phyloP scores from a whole-genome alignment of 2,797 vertebrate genomes.

The Argentina silus region DNA sequence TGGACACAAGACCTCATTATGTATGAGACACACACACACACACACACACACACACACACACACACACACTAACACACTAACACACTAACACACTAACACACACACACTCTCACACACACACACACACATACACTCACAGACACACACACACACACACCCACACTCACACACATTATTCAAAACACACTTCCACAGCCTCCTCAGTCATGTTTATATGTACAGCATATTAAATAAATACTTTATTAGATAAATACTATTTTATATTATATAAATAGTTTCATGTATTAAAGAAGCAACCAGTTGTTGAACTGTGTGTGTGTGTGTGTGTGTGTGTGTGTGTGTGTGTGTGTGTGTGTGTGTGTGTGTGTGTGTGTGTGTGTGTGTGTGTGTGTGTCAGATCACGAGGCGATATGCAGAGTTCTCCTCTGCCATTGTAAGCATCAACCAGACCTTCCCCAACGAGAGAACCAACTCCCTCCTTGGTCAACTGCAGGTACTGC shows the following conservation, averaged over 20 bases:
- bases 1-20: conserved; percentile 92
- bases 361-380: conserved; percentile 1
- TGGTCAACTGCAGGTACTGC: conserved; percentile 87
- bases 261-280: too few relatives aligned
- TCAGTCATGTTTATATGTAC: neutral
- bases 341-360: neutral
- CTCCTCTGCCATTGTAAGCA: conserved; percentile 92
- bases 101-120: neutral
- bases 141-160: too few relatives aligned
- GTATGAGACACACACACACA: conserved; percentile 68
- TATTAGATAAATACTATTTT: too few relatives aligned
- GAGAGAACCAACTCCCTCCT: conserved; percentile 85
- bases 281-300: neutral
- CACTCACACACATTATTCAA: too few relatives aligned
- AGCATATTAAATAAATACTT: too few relatives aligned
- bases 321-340: neutral
- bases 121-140: neutral
- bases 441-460: conserved; percentile 92
- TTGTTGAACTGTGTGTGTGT: neutral
- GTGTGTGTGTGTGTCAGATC: conserved; percentile 76
- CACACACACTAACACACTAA: neutral
- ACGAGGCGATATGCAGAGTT: conserved; percentile 93
- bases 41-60: neutral
- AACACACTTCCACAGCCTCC: neutral
- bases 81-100: neutral